Percentiles rank a stretch among this genome's conserved stretches.
phyloP scores from a whole-genome alignment of 2,797 vertebrate genomes.

The Cossypha polioptera region DNA sequence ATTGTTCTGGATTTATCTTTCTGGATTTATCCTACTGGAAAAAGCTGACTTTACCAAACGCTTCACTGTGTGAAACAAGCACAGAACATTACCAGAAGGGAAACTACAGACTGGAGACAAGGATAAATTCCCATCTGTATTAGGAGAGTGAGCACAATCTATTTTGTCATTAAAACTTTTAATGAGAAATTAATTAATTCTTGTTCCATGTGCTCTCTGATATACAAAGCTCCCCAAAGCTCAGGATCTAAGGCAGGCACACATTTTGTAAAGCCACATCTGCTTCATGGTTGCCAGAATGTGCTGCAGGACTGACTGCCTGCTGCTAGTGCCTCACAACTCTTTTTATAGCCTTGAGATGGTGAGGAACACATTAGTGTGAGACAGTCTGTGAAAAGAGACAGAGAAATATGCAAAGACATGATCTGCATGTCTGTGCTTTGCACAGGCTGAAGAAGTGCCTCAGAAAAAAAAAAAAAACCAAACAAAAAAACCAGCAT shows the following conservation, averaged over 20 bases:
- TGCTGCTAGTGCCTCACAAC: neutral
- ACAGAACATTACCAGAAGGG: neutral
- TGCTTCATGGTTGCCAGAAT: neutral
- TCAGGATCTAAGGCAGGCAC: neutral
- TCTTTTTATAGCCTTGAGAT: constrained; percentile 41
- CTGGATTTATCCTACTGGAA: neutral
- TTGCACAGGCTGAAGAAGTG: neutral
- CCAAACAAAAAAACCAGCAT: neutral
- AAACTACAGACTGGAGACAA: neutral
- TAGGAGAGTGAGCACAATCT: neutral
- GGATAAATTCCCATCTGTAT: neutral
- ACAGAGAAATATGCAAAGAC: neutral
- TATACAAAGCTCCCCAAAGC: neutral
- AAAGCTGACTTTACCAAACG: neutral
- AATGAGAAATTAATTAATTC: neutral
- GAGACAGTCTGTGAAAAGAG: constrained; percentile 32
- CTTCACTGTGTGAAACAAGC: neutral
- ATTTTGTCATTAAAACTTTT: neutral
- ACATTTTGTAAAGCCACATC: neutral
- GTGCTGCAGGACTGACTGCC: neutral
- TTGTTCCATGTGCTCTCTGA: neutral
- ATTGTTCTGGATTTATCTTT: neutral
- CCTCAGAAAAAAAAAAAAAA: neutral
- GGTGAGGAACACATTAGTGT: neutral
- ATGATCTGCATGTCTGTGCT: neutral